These are phyloP conservation scores for Melanchra persicariae DNA, from an alignment of 2,888 invertebrate genomes.

Conservation along the genomic window DNA sequence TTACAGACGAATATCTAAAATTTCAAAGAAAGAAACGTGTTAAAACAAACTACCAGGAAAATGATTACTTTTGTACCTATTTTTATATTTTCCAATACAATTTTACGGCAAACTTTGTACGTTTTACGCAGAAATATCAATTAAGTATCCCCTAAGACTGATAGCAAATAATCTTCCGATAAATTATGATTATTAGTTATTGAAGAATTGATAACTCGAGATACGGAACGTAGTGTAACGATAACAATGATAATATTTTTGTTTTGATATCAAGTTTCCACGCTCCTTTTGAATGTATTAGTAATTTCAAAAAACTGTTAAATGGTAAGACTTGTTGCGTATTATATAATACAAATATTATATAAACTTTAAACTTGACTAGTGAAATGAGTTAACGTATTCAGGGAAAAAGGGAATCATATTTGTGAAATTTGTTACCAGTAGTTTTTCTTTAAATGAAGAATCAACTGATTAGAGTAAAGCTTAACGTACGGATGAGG, in stretches of 20 bases:
- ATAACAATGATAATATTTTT: slow-evolving; percentile 50
- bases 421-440: background rate
- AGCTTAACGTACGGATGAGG: background rate
- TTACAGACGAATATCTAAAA: background rate
- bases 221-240: slow-evolving; percentile 40
- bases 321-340: background rate
- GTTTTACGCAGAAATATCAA: slow-evolving; percentile 42
- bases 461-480: background rate
- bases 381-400: background rate
- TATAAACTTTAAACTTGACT: background rate
- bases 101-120: slow-evolving; percentile 17
- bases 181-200: slow-evolving; percentile 48
- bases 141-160: slow-evolving; percentile 54
- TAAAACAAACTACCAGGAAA: slow-evolving; percentile 5
- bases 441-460: no score
- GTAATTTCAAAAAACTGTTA: no score
- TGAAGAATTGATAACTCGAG: slow-evolving; percentile 44
- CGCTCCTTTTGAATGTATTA: background rate
- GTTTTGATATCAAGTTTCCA: slow-evolving; percentile 34
- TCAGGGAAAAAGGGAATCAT: background rate
- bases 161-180: slow-evolving; percentile 52
- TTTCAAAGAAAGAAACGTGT: accelerated
- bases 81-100: background rate
- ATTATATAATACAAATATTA: background rate
- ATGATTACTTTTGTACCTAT: background rate